phyloP scores from a whole-genome alignment of 2,797 vertebrate genomes.

The Takifugu rubripes region DNA sequence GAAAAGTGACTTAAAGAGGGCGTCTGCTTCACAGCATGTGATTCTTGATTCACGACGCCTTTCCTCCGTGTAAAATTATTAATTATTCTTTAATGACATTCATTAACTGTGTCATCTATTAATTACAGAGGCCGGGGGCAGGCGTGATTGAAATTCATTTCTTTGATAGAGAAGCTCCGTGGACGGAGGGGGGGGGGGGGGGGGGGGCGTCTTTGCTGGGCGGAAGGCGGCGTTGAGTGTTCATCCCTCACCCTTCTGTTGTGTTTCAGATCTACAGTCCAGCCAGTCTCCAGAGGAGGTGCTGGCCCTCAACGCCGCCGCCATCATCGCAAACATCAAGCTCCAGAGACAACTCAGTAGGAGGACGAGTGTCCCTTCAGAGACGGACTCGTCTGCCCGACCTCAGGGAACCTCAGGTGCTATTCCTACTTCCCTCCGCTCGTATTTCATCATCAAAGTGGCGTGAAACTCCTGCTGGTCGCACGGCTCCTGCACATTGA shows the following conservation, averaged over 20 bases:
- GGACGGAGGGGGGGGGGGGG: constrained; percentile 20
- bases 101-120: constrained; percentile 63
- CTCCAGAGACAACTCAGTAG: constrained; percentile 70
- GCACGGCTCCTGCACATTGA: background rate
- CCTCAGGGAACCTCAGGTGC: constrained; percentile 55
- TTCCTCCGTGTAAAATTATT: constrained; percentile 49
- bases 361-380: constrained; percentile 46
- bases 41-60: constrained; percentile 32
- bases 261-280: constrained; percentile 59
- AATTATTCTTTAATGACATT: constrained; percentile 66
- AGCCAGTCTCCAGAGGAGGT: constrained; percentile 62
- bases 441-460: constrained; percentile 16
- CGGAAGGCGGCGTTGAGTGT: too few relatives aligned
- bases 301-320: constrained; percentile 74
- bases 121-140: constrained; percentile 48
- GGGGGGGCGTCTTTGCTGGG: too few relatives aligned
- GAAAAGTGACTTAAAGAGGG: background rate
- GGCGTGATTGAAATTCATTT: constrained; percentile 40
- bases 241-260: constrained; percentile 11
- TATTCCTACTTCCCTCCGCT: constrained; percentile 21
- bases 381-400: constrained; percentile 33
- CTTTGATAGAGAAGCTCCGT: constrained; percentile 39
- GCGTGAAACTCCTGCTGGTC: constrained; percentile 20
- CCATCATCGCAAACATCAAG: constrained; percentile 79
- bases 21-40: background rate